These are phyloP conservation scores for Hippoglossus hippoglossus DNA, from an alignment of 2,797 vertebrate genomes.

Conservation along the genomic window DNA sequence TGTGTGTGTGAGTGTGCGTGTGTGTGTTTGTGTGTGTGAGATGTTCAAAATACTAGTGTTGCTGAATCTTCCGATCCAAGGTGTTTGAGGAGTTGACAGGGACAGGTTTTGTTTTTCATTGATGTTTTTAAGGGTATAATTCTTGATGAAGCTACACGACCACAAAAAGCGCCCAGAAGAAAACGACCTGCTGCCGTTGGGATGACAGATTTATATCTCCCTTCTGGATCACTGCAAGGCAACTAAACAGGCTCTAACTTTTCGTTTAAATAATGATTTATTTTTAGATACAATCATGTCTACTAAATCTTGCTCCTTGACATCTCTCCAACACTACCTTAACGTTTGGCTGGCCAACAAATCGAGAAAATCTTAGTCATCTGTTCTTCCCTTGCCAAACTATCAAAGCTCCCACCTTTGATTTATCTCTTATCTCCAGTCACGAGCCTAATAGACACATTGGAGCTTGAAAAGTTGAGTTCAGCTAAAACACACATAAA, in stretches of 20 bases:
- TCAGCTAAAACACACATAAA: slow-evolving; percentile 28
- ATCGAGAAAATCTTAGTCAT: slow-evolving; percentile 34
- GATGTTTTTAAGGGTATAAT: background rate
- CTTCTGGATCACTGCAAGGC: background rate
- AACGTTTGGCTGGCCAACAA: slow-evolving; percentile 7
- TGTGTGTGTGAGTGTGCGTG: too few relatives aligned
- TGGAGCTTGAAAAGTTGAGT: slow-evolving; percentile 26
- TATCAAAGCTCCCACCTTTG: slow-evolving; percentile 24
- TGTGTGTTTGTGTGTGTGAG: too few relatives aligned
- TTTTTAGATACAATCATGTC: background rate
- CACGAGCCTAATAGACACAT: slow-evolving; percentile 31
- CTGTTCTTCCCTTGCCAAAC: background rate
- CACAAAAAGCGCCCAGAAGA: background rate
- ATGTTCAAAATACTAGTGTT: background rate
- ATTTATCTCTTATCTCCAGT: slow-evolving; percentile 31
- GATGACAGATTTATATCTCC: slow-evolving; percentile 31
- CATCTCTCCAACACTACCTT: background rate
- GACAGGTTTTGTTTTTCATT: background rate
- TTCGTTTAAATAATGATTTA: background rate
- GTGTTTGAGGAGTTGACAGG: background rate
- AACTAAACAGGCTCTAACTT: background rate
- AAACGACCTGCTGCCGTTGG: slow-evolving; percentile 1
- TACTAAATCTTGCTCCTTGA: background rate
- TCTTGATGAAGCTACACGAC: slow-evolving; percentile 1
- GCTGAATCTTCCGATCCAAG: slow-evolving; percentile 7